Conservation (phyloP, 1,140 invertebrate species). For the Ceratina calcarata region DNA sequence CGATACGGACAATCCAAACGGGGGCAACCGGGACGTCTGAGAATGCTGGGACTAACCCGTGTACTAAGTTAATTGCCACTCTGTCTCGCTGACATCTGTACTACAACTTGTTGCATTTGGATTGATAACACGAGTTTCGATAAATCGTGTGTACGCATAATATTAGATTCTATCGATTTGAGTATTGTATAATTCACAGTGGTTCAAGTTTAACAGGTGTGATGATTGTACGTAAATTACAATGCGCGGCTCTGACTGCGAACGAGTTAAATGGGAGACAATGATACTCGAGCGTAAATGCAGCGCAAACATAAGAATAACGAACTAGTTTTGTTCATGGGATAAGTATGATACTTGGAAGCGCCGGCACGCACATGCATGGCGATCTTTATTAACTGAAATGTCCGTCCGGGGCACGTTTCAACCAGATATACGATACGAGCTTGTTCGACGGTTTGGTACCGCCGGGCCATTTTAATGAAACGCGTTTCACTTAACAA, state of each 20-base stretch:
- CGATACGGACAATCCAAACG: background rate
- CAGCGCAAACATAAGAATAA: too few relatives aligned
- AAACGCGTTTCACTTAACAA: constrained; percentile 28
- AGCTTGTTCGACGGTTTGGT: constrained; percentile 11
- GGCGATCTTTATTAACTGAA: constrained; percentile 30
- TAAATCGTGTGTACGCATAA: too few relatives aligned
- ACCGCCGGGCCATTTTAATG: constrained; percentile 21
- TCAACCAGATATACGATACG: constrained; percentile 21
- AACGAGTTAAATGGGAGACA: too few relatives aligned
- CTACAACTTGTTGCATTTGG: background rate
- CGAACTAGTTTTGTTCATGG: too few relatives aligned
- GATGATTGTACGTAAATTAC: too few relatives aligned
- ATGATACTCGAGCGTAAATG: too few relatives aligned
- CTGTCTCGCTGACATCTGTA: background rate
- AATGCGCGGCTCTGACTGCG: too few relatives aligned
- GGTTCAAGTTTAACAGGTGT: too few relatives aligned
- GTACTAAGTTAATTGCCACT: background rate
- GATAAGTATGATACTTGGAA: too few relatives aligned
- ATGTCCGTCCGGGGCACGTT: background rate
- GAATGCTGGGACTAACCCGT: background rate
- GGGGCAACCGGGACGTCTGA: too few relatives aligned
- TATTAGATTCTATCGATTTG: too few relatives aligned
- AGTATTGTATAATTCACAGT: too few relatives aligned
- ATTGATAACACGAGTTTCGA: background rate
- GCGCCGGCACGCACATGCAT: constrained; percentile 6